Conservation (phyloP, 2,888 invertebrate species). For the Frankliniella fusca region DNA sequence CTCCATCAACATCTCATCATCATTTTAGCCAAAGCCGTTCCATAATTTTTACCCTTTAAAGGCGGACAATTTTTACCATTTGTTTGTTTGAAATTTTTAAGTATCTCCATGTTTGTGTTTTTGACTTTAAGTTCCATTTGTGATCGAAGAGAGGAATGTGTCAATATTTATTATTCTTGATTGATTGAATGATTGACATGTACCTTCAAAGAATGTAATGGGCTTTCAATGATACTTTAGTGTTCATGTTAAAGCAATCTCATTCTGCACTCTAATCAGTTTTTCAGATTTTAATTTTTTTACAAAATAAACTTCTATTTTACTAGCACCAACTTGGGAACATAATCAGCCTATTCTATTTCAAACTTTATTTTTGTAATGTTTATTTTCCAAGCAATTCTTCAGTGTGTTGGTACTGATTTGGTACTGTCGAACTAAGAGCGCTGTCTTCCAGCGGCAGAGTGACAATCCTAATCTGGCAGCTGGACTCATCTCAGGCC, state of each 20-base stretch:
- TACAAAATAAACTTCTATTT: not conserved
- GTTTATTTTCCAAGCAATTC: not conserved
- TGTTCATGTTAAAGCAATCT: not conserved
- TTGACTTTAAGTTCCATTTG: not conserved
- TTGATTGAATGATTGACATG: not conserved
- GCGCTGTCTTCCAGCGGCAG: slow-evolving; percentile 13
- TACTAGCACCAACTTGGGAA: not conserved
- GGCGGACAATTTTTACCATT: not conserved
- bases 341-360: slow-evolving; percentile 16
- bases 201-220: slow-evolving; percentile 14
- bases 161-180: not conserved
- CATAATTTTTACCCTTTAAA: not conserved
- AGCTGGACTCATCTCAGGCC: not conserved
- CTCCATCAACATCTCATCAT: not conserved
- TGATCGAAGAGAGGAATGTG: not conserved
- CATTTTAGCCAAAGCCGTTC: not conserved
- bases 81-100: not conserved
- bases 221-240: not conserved
- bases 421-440: not conserved
- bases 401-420: not conserved
- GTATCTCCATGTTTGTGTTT: not conserved
- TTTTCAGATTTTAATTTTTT: slow-evolving; percentile 9
- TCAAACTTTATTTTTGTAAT: not conserved
- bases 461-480: slow-evolving; percentile 1
- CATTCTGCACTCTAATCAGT: slow-evolving; percentile 3